Conservation (phyloP, 2,888 invertebrate genomes). For the Allacma fusca region DNA sequence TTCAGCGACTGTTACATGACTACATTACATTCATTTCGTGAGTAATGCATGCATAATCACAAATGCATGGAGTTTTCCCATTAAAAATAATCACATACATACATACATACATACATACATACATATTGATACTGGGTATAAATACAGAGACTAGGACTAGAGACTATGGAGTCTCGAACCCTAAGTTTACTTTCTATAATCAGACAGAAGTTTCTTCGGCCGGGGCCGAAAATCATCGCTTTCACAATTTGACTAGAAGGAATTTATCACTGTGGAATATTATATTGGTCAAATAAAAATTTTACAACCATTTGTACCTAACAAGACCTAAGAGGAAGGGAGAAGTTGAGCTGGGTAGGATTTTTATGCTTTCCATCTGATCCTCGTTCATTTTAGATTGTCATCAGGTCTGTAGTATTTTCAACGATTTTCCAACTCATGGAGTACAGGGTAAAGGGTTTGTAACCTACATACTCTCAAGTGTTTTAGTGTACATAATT, state of each 20-base stretch:
- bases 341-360: not conserved
- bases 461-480: not conserved
- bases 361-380: too few relatives aligned
- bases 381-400: not conserved
- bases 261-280: not conserved
- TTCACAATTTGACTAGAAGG: not conserved
- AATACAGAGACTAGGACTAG: too few relatives aligned
- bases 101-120: too few relatives aligned
- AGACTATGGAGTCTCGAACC: too few relatives aligned
- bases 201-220: not conserved
- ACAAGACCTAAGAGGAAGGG: not conserved
- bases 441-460: not conserved
- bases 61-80: too few relatives aligned
- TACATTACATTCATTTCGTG: too few relatives aligned
- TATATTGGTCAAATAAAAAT: not conserved
- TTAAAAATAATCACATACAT: too few relatives aligned
- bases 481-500: constrained; percentile 13
- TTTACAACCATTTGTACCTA: not conserved
- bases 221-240: not conserved
- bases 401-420: not conserved
- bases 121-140: too few relatives aligned
- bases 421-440: not conserved
- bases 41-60: too few relatives aligned
- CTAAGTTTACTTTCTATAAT: too few relatives aligned
- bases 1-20: too few relatives aligned